These are phyloP conservation scores for Entomobrya proxima DNA, from an alignment of 2,888 invertebrate species.

Conservation along the genomic window DNA sequence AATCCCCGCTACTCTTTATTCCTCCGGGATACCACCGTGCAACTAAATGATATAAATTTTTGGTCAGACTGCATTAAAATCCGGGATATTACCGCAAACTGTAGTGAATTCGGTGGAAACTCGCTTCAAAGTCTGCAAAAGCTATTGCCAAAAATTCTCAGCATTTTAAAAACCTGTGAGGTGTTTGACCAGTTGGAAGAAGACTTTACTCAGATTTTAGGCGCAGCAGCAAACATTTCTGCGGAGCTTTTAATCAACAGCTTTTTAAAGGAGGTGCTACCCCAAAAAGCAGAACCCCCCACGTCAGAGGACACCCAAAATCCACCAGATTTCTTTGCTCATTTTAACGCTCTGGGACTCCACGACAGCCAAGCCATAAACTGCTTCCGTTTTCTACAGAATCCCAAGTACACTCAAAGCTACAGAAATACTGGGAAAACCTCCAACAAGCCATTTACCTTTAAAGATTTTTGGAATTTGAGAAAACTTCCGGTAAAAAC, in stretches of 20 bases:
- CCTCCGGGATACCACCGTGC: conserved; percentile 15
- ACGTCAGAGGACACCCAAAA: not conserved
- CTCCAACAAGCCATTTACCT: not conserved
- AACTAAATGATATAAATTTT: conserved; percentile 62
- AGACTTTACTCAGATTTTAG: conserved; percentile 54
- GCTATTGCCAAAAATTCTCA: conserved; percentile 53
- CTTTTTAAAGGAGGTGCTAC: conserved; percentile 51
- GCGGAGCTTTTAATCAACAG: conserved; percentile 37
- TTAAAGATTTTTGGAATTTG: conserved; percentile 41
- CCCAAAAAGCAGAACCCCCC: not conserved
- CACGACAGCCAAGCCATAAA: conserved; percentile 29
- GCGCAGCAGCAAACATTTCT: conserved; percentile 46
- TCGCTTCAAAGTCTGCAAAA: conserved; percentile 41
- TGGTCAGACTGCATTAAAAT: conserved; percentile 66
- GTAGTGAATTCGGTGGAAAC: not conserved
- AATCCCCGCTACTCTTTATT: conserved; percentile 47
- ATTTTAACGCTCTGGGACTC: conserved; percentile 57
- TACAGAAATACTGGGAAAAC: not conserved
- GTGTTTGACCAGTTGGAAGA: conserved; percentile 65
- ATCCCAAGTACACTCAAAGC: not conserved
- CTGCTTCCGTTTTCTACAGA: conserved; percentile 31
- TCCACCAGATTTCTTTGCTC: conserved; percentile 29
- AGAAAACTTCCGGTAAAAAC: conserved; percentile 46
- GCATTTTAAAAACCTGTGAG: conserved; percentile 68
- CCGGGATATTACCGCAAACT: conserved; percentile 39